These are phyloP conservation scores for Leucoraja ocellata DNA, from an alignment of 2,797 vertebrate genomes.

Conservation along the genomic window DNA sequence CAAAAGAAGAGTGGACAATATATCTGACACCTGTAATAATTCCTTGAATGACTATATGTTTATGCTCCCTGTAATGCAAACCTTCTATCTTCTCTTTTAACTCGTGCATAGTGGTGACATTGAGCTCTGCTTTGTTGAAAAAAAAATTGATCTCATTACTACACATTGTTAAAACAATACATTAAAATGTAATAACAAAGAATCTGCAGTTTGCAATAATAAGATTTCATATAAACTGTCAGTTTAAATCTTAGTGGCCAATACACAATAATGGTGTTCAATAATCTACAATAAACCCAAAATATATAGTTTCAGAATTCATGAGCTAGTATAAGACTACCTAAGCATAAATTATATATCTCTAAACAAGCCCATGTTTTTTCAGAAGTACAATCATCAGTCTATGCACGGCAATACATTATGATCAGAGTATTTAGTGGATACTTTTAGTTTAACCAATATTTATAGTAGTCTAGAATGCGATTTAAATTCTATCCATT, in stretches of 20 bases:
- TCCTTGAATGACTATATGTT: slow-evolving; percentile 23
- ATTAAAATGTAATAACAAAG: not conserved
- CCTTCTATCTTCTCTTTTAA: slow-evolving; percentile 29
- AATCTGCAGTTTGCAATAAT: not conserved
- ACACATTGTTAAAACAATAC: no score
- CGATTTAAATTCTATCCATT: no score
- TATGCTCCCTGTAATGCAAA: slow-evolving; percentile 26
- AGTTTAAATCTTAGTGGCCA: not conserved
- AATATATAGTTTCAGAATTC: not conserved
- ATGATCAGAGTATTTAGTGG: not conserved
- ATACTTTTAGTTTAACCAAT: not conserved
- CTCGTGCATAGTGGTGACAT: not conserved
- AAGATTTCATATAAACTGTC: not conserved
- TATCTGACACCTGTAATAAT: slow-evolving; percentile 13
- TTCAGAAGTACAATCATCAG: not conserved
- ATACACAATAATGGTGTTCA: not conserved
- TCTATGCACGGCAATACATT: not conserved
- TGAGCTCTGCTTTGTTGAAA: not conserved
- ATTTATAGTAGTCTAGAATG: not conserved
- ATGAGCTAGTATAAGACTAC: not conserved
- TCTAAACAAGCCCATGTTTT: not conserved
- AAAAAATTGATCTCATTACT: not conserved
- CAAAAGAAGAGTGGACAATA: not conserved
- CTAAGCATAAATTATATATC: not conserved
- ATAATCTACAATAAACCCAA: not conserved